phyloP scores from a whole-genome alignment of 2,113 vertebrate genomes.

The Phasianus colchicus region DNA sequence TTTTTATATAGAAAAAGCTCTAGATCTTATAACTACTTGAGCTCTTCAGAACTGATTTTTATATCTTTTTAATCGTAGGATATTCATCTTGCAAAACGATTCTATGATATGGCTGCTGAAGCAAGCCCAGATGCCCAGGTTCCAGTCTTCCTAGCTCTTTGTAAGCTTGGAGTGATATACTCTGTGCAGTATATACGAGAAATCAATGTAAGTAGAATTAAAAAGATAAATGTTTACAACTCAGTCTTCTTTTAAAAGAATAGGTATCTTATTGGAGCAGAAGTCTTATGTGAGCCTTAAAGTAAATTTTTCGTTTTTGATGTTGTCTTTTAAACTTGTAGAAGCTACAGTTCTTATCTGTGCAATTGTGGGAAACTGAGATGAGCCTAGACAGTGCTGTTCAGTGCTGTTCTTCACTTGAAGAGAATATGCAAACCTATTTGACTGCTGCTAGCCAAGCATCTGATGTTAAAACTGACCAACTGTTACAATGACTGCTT shows the following conservation, averaged over 20 bases:
- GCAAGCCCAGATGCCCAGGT: conserved; percentile 97
- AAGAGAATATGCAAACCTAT: background rate
- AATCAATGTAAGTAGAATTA: conserved; percentile 87
- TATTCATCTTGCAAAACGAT: conserved; percentile 96
- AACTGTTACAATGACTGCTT: background rate
- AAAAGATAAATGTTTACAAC: background rate
- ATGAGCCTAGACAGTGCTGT: background rate
- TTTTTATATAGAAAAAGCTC: background rate
- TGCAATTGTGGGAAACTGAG: background rate
- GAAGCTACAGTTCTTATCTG: background rate
- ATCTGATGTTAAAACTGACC: background rate
- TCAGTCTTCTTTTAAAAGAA: background rate
- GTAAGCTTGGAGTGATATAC: conserved; percentile 92
- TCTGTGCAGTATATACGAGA: conserved; percentile 91
- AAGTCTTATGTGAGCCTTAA: background rate
- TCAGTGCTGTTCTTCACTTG: background rate
- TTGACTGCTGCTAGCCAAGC: background rate
- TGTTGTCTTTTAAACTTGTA: background rate
- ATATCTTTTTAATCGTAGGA: conserved; percentile 80
- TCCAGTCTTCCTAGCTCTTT: conserved; percentile 95
- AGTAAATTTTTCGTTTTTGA: background rate
- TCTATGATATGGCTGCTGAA: conserved; percentile 99
- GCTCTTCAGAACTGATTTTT: background rate
- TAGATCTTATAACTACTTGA: background rate
- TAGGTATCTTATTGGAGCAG: background rate